A percentile compares a stretch with the other conserved stretches of the same genome.
These are phyloP conservation scores for Sarcophilus harrisii DNA, from an alignment of 2,797 vertebrate species.

Conservation along the genomic window DNA sequence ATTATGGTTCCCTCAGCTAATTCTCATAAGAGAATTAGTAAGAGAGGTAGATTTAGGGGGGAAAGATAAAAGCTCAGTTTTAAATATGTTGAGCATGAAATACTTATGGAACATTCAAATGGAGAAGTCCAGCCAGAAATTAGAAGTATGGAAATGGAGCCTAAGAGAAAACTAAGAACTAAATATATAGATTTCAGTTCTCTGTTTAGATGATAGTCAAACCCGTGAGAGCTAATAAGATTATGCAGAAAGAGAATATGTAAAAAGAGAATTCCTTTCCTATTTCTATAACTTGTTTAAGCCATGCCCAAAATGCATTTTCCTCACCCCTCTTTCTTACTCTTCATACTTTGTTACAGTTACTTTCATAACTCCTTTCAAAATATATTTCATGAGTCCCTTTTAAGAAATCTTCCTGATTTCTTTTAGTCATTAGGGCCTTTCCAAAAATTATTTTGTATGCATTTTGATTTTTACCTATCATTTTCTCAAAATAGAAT, in stretches of 20 bases:
- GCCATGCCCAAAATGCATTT: background rate
- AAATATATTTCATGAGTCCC: background rate
- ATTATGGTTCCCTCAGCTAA: background rate
- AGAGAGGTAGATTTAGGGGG: background rate
- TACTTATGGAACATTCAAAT: background rate
- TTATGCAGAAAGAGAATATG: background rate
- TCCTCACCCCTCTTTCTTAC: background rate
- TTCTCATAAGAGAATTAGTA: background rate
- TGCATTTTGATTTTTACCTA: background rate
- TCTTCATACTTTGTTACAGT: too few species aligned
- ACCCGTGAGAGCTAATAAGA: background rate
- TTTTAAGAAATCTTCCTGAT: background rate
- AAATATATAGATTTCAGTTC: background rate
- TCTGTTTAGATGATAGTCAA: background rate
- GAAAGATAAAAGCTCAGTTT: background rate
- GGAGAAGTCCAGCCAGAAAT: background rate
- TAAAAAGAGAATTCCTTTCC: background rate
- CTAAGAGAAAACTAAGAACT: background rate
- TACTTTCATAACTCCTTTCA: background rate
- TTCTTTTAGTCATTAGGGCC: background rate
- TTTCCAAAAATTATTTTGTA: background rate
- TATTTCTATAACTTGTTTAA: background rate
- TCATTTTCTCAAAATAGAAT: background rate
- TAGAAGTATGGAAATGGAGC: background rate
- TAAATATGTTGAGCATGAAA: background rate